These are phyloP conservation scores for Drosophila orosa DNA, from an alignment of 1,140 invertebrate species.

Conservation along the genomic window DNA sequence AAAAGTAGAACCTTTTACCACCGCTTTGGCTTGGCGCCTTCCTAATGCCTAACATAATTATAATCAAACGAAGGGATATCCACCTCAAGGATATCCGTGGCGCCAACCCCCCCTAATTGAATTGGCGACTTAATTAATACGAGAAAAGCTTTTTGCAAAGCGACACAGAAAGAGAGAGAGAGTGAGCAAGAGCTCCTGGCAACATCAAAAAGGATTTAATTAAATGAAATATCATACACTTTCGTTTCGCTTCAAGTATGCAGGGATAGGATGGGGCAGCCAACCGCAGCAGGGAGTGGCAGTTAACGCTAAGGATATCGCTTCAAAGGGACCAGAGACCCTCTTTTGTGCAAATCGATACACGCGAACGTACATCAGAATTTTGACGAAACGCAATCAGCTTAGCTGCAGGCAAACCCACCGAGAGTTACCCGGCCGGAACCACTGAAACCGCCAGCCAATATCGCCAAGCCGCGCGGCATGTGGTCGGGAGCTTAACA, in stretches of 20 bases:
- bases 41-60: slow-evolving; percentile 29
- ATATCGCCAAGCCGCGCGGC: slow-evolving; percentile 39
- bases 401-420: slow-evolving; percentile 69
- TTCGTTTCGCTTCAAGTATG: slow-evolving; percentile 52
- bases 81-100: slow-evolving; percentile 35
- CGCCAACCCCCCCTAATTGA: slow-evolving; percentile 38
- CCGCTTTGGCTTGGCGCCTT: not conserved
- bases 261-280: slow-evolving; percentile 24
- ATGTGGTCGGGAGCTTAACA: slow-evolving; percentile 53
- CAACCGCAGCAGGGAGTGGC: slow-evolving; percentile 28
- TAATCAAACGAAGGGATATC: slow-evolving; percentile 23
- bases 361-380: slow-evolving; percentile 49
- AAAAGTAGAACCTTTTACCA: not conserved
- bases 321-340: slow-evolving; percentile 52
- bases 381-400: slow-evolving; percentile 74
- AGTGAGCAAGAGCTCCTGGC: slow-evolving; percentile 2
- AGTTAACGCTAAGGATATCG: slow-evolving; percentile 20
- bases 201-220: slow-evolving; percentile 76
- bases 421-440: slow-evolving; percentile 30
- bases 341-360: slow-evolving; percentile 61
- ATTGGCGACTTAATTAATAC: slow-evolving; percentile 63
- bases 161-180: not conserved
- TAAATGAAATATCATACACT: slow-evolving; percentile 71
- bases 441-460: slow-evolving; percentile 51
- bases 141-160: slow-evolving; percentile 32